Evolutionary conservation across 2,888 invertebrate genomes (phyloP).

Genomic region (Andricus curvator): DNA sequence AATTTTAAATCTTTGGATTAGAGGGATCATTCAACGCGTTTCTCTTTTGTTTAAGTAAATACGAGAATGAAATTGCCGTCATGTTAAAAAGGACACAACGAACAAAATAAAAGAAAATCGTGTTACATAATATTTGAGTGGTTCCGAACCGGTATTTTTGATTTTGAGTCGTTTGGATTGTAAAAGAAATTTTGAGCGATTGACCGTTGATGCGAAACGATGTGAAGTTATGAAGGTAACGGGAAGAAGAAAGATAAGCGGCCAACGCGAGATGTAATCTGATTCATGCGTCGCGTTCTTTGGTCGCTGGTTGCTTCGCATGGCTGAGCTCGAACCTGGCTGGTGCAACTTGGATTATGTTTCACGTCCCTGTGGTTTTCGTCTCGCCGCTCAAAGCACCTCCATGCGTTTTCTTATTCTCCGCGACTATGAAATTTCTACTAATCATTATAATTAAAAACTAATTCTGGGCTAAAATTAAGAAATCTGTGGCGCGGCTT

Average conservation of each 20-base stretch:
- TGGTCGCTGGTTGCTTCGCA: constrained; percentile 73
- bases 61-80: no score
- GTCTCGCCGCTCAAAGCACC: constrained; percentile 66
- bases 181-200: constrained; percentile 70
- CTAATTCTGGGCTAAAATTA: not conserved
- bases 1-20: not conserved
- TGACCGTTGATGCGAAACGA: constrained; percentile 63
- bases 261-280: constrained; percentile 76
- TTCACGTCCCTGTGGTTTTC: constrained; percentile 77
- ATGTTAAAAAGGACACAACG: no score
- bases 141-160: not conserved
- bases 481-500: not conserved
- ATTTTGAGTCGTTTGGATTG: not conserved
- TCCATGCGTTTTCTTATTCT: constrained; percentile 22
- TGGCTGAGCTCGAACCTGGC: constrained; percentile 74
- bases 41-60: no score
- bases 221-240: constrained; percentile 62
- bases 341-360: constrained; percentile 78
- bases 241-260: constrained; percentile 76
- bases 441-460: constrained; percentile 3
- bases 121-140: no score
- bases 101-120: no score
- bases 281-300: constrained; percentile 77
- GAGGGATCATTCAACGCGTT: no score
- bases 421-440: not conserved